Percentiles rank a stretch among this genome's conserved stretches.
Conservation (phyloP, 1,140 invertebrate genomes). For the Metopolophium dirhodum region DNA sequence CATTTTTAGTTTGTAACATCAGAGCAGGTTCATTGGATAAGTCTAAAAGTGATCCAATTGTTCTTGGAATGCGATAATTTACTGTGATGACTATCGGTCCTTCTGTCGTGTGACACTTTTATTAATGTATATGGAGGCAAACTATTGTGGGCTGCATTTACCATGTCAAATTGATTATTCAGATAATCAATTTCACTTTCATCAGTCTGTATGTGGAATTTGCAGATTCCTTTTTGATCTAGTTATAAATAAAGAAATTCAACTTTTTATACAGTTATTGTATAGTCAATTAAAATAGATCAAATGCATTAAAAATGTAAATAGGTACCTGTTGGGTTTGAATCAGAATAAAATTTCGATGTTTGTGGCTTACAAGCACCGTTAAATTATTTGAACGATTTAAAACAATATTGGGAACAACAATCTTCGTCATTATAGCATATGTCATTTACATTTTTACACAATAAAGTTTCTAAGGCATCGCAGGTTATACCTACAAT, state of each 20-base stretch:
- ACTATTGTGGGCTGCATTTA: conserved; percentile 4
- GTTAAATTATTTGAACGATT: not conserved
- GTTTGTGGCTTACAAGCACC: not conserved
- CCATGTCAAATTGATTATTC: not conserved
- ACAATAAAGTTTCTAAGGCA: not conserved
- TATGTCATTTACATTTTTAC: not conserved
- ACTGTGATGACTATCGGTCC: not conserved
- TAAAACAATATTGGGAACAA: conserved; percentile 1
- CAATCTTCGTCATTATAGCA: not conserved
- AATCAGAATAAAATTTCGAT: not conserved
- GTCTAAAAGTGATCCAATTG: conserved; percentile 6
- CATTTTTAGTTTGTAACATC: not conserved
- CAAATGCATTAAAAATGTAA: not conserved
- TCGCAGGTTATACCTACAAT: not conserved
- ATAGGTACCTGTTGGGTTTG: not conserved
- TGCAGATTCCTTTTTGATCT: not conserved
- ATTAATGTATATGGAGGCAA: not conserved
- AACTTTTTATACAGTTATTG: not conserved
- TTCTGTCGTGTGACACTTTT: not conserved
- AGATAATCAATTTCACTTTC: not conserved
- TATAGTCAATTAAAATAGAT: not conserved
- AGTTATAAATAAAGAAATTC: not conserved
- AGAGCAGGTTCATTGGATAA: not conserved
- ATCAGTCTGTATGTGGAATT: not conserved
- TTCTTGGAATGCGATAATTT: conserved; percentile 4